Evolutionary conservation across 2,113 vertebrate genomes (phyloP), one percentile per base, ranked within the genome.

Genomic region (Microtus pennsylvanicus): DNA sequence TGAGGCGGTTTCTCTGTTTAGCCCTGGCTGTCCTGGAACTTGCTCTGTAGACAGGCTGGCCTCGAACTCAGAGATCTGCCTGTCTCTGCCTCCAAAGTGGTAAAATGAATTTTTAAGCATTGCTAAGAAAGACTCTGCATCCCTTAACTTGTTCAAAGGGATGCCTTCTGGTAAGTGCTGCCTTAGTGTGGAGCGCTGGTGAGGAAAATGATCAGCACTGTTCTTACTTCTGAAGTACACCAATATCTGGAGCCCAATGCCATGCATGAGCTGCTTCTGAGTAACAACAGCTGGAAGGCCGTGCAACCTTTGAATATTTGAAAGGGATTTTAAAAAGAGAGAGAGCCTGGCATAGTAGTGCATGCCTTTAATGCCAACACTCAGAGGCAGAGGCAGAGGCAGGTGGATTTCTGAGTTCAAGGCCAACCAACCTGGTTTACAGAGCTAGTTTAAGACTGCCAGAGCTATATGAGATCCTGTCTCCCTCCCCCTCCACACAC

Each of bases 71-170:
- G 38, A 65, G 8, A 65, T 45, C 58, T 19, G 21, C 72, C n/a
- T 42, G 22, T 7, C 58, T 85, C 81, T 65, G 35, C 24, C 81
- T 85, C 26, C 81, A 4, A 0, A 38, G 14, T 83, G 55, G 10
- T 95, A 80, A 94, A 97, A 83, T 58, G 81, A 94, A 96, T 10
- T 6, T 92, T 92, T 87, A 97, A 50, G 94, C 55, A 58, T 96
- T 95, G 89, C 0, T 93, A 85, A 52, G 96, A 91, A 85, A 52
- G 96, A 91, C 69, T 83, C 38, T 0, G 4, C 78, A 94, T 95
- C 76, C 97, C 94, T 92, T 88, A 97, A 26, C 87, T n/a, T 93
- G 65, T 90, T 95, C 52, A 14, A 63, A 78, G 86, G 76, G 80
- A 1, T 30, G 12, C 76, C 80, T 91, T 91, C 87, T 38, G 74